Evolutionary conservation across 2,113 vertebrate genomes (phyloP), one percentile per base, ranked within the genome.

Genomic region (Amia ocellicauda): DNA sequence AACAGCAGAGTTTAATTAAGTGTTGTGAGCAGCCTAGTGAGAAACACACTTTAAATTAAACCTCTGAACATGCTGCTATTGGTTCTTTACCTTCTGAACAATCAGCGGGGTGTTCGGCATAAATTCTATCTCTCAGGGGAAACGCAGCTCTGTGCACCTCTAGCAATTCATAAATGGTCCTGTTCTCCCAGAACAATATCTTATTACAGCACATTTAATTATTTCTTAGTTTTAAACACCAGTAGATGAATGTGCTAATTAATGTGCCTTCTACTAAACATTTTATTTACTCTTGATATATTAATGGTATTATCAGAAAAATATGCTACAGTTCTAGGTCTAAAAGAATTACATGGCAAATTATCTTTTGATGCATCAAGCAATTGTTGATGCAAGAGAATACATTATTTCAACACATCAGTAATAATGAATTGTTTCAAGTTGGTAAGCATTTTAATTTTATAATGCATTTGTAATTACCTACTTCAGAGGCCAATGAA

Each of bases 1-100:
- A 93, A 95, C 95, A 92, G 93, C 94, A 85, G 94, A 90, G 94
- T 97, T 99, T 99, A 97, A 99, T 98, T 97, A 96, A 99, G 96
- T 96, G 96, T 92, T 94, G 94, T 95, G 96, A 92, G 96, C 96
- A 98, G 94, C 94, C 94, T 97, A 90, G 94, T 98, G 96, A 98
- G 94, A 97, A 97, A 91, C 94, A 91, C 94, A 91, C 92, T 98
- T 94, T 94, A 94, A 96, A 96, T 97, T 93, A 96, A 97, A 97
- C 87, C 94, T 91, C 92, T 79, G 94, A 87, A 86, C 93, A 90
- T 76, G 91, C 92, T 78, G 92, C 93, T 90, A 94, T 96, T 94
- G 94, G 92, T 93, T 93, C 94, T 90, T 86, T 95, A 93, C 93
- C 94, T 93, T 86, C 91, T 82, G 91, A 92, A 91, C 93, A 90